phyloP scores from a whole-genome alignment of 2,888 invertebrate species.

The Apamea anceps region DNA sequence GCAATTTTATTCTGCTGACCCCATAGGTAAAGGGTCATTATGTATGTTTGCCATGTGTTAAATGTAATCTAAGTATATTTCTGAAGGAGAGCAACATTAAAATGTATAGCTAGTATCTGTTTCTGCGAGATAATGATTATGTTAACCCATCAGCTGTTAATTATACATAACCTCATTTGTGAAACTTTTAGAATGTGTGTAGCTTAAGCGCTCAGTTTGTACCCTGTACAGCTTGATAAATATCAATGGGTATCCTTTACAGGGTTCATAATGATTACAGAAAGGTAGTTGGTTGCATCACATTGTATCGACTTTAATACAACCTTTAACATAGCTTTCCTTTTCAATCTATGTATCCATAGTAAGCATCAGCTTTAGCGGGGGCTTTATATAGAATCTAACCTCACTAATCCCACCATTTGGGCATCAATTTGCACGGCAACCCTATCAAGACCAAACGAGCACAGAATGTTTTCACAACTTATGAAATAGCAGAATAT shows the following conservation, averaged over 20 bases:
- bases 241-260: neutral
- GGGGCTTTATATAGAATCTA: conserved; percentile 1
- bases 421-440: conserved; percentile 13
- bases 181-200: neutral
- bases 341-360: neutral
- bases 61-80: neutral
- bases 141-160: conserved; percentile 41
- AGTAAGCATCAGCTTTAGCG: neutral
- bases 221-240: neutral
- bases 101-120: neutral
- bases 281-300: conserved; percentile 5
- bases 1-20: neutral
- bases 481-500: conserved; percentile 50
- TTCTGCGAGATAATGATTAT: neutral
- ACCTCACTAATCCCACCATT: conserved; percentile 25
- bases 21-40: neutral
- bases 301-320: conserved; percentile 1
- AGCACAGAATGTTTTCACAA: conserved; percentile 33
- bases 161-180: conserved; percentile 46
- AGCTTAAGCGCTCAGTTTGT: neutral
- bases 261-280: neutral
- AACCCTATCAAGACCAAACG: conserved; percentile 27
- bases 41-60: neutral
- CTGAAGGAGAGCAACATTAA: neutral
- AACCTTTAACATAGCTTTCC: neutral